Evolutionary conservation across 2,797 vertebrate genomes (phyloP).

Genomic region (Crax fasciolata): DNA sequence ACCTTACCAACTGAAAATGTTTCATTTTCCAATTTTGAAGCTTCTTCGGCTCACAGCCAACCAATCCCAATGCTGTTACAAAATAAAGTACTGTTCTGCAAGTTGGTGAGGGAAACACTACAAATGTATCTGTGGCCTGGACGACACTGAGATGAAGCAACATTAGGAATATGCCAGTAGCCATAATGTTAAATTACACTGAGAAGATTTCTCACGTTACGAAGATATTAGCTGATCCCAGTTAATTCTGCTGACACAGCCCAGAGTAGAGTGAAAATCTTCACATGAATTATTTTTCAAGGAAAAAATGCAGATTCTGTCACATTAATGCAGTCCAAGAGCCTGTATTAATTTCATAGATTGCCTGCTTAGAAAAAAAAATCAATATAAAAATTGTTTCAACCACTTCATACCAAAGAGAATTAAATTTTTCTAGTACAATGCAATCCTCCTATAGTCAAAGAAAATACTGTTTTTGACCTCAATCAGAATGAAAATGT

Average conservation of each 20-base stretch:
- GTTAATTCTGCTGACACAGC: background rate
- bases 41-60: background rate
- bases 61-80: background rate
- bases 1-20: background rate
- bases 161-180: background rate
- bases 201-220: background rate
- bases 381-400: background rate
- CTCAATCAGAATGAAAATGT: background rate
- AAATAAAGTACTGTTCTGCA: background rate
- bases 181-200: background rate
- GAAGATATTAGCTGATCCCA: background rate
- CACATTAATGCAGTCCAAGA: background rate
- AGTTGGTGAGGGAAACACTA: background rate
- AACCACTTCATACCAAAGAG: slow-evolving; percentile 5
- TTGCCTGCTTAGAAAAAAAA: background rate
- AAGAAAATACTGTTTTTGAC: background rate
- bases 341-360: background rate
- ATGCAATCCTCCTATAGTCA: background rate
- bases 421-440: background rate
- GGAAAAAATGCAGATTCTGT: background rate
- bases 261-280: background rate
- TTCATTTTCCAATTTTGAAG: background rate
- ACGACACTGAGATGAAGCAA: background rate
- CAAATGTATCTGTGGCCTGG: background rate
- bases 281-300: background rate